phyloP scores from a whole-genome alignment of 2,797 vertebrate genomes.

The Sebastes melanostomus region DNA sequence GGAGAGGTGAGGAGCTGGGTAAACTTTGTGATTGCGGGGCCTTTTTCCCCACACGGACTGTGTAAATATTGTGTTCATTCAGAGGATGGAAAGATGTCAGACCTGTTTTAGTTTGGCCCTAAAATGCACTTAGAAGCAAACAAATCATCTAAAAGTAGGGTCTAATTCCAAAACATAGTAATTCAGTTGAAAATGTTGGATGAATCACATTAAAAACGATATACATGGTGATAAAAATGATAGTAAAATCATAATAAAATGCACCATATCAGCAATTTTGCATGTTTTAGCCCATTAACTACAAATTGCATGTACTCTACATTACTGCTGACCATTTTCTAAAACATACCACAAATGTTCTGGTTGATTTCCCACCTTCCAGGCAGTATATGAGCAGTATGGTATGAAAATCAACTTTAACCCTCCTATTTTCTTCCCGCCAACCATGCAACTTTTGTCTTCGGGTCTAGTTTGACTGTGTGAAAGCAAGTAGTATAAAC shows the following conservation, averaged over 20 bases:
- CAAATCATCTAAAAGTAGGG: background rate
- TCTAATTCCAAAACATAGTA: background rate
- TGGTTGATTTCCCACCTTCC: background rate
- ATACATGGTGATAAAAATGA: background rate
- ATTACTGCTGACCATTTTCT: background rate
- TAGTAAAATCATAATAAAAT: slow-evolving; percentile 2
- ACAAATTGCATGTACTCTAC: slow-evolving; percentile 5
- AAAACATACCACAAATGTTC: background rate
- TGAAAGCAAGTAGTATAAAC: no score
- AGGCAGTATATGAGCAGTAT: background rate
- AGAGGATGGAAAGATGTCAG: slow-evolving; percentile 14
- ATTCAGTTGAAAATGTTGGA: background rate
- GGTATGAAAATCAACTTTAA: background rate
- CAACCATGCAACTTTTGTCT: no score
- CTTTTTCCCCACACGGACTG: slow-evolving; percentile 12
- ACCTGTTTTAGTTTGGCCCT: background rate
- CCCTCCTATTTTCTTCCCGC: no score
- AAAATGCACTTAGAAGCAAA: background rate
- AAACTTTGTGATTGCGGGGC: slow-evolving; percentile 13
- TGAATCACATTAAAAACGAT: background rate
- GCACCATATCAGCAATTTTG: background rate
- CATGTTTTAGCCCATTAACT: slow-evolving; percentile 24
- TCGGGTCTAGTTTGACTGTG: no score
- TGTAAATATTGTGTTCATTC: slow-evolving; percentile 25
- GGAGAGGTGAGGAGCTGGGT: slow-evolving; percentile 17